Percentiles rank a stretch among this genome's conserved stretches.
Evolutionary conservation across 64 coral and sea anemone genomes (phyloP).

Genomic region (Pocillopora verrucosa): DNA sequence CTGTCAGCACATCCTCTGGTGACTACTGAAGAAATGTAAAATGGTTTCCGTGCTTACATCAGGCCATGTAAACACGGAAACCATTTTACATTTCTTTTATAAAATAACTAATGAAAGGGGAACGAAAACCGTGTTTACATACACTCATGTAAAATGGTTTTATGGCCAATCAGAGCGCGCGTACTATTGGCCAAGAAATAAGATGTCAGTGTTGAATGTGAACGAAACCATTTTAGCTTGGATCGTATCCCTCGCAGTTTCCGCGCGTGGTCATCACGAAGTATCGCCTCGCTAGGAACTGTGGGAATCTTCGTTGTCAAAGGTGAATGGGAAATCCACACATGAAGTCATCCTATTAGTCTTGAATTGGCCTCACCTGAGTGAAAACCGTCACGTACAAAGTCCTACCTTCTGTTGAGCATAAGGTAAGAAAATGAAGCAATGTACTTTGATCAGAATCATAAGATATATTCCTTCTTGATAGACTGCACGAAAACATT

Average conservation of each 20-base stretch:
- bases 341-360: conserved; percentile 14
- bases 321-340: background rate
- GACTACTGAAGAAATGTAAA: too few species aligned
- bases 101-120: too few species aligned
- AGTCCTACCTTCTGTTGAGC: background rate
- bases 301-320: conserved; percentile 5
- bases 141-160: too few species aligned
- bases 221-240: too few species aligned
- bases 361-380: background rate
- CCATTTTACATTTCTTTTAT: too few species aligned
- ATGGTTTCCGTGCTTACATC: too few species aligned
- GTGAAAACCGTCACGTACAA: background rate
- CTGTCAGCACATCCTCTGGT: too few species aligned
- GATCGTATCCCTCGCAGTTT: background rate
- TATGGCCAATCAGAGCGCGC: too few species aligned
- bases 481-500: background rate
- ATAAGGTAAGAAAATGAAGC: background rate
- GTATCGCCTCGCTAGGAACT: background rate
- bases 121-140: too few species aligned
- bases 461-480: background rate
- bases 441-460: background rate
- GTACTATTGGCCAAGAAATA: too few species aligned
- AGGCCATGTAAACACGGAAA: too few species aligned
- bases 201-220: too few species aligned
- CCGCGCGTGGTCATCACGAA: background rate